A percentile compares a stretch with the other conserved stretches of the same genome.
These are phyloP conservation scores for Austrolebias charrua DNA, from an alignment of 2,797 vertebrate genomes.

Conservation along the genomic window DNA sequence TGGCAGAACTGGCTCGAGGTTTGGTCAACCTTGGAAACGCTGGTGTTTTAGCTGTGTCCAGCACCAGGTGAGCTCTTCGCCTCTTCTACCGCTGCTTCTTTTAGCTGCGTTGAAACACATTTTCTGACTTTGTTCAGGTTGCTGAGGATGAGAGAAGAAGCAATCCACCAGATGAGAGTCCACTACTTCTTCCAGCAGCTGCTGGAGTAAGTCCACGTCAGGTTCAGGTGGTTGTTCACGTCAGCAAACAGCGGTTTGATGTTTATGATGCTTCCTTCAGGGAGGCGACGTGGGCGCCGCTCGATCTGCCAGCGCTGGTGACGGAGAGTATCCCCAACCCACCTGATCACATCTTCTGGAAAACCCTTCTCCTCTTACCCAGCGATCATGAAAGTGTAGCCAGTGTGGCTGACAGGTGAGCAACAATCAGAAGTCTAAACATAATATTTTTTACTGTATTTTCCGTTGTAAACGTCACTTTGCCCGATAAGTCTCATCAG, in stretches of 20 bases:
- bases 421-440: too few relatives aligned
- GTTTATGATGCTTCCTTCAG: constrained; percentile 63
- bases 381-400: constrained; percentile 77
- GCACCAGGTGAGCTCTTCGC: constrained; percentile 79
- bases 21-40: constrained; percentile 87
- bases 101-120: not conserved
- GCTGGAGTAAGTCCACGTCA: constrained; percentile 79
- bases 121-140: constrained; percentile 68
- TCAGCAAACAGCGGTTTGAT: constrained; percentile 18
- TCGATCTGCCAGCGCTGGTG: constrained; percentile 85
- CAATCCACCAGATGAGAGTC: constrained; percentile 85
- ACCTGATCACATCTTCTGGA: constrained; percentile 89
- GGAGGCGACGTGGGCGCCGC: constrained; percentile 85
- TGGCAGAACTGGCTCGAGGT: constrained; percentile 80
- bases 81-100: not conserved
- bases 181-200: constrained; percentile 86
- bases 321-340: constrained; percentile 72
- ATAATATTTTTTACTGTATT: too few relatives aligned
- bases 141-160: constrained; percentile 77
- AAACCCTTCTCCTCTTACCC: constrained; percentile 86
- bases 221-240: not conserved
- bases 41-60: constrained; percentile 86
- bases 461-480: too few relatives aligned
- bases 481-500: too few relatives aligned
- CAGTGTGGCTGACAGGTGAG: constrained; percentile 80